Evolutionary conservation across 2,113 vertebrate species (phyloP).

Genomic region (Phoenicopterus ruber): DNA sequence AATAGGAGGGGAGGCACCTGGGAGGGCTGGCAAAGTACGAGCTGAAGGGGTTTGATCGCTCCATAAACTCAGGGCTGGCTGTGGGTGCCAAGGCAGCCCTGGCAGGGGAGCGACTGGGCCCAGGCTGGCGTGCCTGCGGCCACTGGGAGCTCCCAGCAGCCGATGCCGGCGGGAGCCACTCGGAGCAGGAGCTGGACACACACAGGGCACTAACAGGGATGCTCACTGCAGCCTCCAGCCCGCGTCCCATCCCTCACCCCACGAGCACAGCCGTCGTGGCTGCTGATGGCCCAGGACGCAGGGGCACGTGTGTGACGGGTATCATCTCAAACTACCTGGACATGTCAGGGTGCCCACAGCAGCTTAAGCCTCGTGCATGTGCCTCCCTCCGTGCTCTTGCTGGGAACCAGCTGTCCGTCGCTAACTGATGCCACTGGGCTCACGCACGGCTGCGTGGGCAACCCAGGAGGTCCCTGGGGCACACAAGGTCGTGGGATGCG

Average conservation of each 20-base stretch:
- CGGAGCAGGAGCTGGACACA: not conserved
- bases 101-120: too few species aligned
- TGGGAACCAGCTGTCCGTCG: not conserved
- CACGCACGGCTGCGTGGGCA: fast-evolving
- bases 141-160: not conserved
- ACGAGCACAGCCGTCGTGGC: fast-evolving
- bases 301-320: not conserved
- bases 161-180: not conserved
- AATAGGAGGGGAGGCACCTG: not conserved
- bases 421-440: not conserved
- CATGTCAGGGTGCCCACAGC: not conserved
- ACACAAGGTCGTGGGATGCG: fast-evolving
- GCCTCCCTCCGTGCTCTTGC: not conserved
- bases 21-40: not conserved
- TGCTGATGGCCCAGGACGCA: not conserved
- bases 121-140: not conserved
- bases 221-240: not conserved
- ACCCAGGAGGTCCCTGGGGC: not conserved
- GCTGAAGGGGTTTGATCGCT: not conserved
- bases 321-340: too few species aligned
- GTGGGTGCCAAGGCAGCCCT: not conserved
- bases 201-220: too few species aligned
- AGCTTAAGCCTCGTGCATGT: not conserved
- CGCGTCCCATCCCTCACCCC: fast-evolving
- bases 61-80: not conserved